These are phyloP conservation scores for Lasioglossum villosulum DNA, from an alignment of 2,888 invertebrate genomes.

Conservation along the genomic window DNA sequence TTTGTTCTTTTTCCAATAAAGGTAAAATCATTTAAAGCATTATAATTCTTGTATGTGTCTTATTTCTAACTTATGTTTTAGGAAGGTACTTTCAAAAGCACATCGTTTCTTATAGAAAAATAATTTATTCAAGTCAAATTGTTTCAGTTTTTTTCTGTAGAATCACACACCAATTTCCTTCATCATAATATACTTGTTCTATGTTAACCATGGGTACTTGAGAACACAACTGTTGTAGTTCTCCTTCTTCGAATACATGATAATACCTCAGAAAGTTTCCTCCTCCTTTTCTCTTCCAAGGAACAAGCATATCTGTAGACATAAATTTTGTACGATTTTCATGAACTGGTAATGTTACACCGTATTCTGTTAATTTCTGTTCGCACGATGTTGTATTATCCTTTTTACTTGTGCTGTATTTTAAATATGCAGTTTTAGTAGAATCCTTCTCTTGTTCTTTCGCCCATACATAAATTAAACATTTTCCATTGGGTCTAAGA, in stretches of 20 bases:
- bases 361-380: conserved; percentile 69
- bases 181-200: conserved; percentile 93
- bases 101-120: neutral
- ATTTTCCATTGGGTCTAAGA: conserved; percentile 90
- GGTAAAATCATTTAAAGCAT: conserved; percentile 65
- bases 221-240: conserved; percentile 89
- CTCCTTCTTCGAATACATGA: conserved; percentile 95
- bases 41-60: conserved; percentile 28
- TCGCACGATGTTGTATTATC: conserved; percentile 73
- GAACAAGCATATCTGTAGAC: conserved; percentile 96
- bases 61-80: neutral
- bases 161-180: conserved; percentile 98
- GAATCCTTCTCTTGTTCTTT: conserved; percentile 91
- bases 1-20: conserved; percentile 73
- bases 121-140: conserved; percentile 19
- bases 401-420: conserved; percentile 85
- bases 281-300: conserved; percentile 92
- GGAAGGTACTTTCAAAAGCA: neutral
- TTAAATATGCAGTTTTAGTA: conserved; percentile 89
- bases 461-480: conserved; percentile 98
- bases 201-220: conserved; percentile 86
- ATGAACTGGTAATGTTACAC: conserved; percentile 90
- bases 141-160: conserved; percentile 86
- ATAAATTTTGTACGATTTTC: conserved; percentile 95
- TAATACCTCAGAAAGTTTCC: conserved; percentile 92